Evolutionary conservation across 92 coral and sea anemone genomes (phyloP).

Genomic region (Phenganax stokvisi): DNA sequence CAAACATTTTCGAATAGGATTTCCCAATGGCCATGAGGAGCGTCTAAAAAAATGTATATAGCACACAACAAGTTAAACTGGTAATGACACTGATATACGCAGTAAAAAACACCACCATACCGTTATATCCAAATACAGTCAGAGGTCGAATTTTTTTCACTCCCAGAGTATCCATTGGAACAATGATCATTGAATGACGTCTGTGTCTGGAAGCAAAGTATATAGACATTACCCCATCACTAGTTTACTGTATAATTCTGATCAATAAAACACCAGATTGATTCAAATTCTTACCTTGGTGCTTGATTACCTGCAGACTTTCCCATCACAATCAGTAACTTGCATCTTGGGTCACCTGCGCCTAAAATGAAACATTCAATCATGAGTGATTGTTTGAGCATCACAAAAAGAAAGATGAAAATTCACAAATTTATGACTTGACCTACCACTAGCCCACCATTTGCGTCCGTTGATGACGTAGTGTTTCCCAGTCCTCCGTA

Average conservation of each 20-base stretch:
- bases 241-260: neutral
- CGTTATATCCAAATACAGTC: slow-evolving; percentile 79
- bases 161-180: slow-evolving; percentile 85
- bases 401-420: neutral
- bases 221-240: too few relatives aligned
- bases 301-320: slow-evolving; percentile 49
- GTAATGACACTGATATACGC: neutral
- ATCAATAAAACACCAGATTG: neutral
- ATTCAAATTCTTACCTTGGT: slow-evolving; percentile 54
- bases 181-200: slow-evolving; percentile 88
- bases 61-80: neutral
- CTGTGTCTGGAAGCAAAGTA: slow-evolving; percentile 53
- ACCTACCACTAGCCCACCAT: slow-evolving; percentile 98
- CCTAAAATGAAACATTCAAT: slow-evolving; percentile 40
- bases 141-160: slow-evolving; percentile 72
- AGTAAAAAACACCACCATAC: slow-evolving; percentile 14
- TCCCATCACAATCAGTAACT: slow-evolving; percentile 82
- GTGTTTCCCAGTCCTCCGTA: slow-evolving; percentile 55
- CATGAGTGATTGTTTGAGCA: too few relatives aligned
- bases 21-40: slow-evolving; percentile 93
- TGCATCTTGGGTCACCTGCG: slow-evolving; percentile 96
- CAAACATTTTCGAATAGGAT: slow-evolving; percentile 70
- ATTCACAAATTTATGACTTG: neutral
- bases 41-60: slow-evolving; percentile 50
- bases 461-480: slow-evolving; percentile 81